A percentile compares a stretch with the other conserved stretches of the same genome.
These are phyloP conservation scores for Stigmatopora argus DNA, from an alignment of 2,113 vertebrate species.

Conservation along the genomic window DNA sequence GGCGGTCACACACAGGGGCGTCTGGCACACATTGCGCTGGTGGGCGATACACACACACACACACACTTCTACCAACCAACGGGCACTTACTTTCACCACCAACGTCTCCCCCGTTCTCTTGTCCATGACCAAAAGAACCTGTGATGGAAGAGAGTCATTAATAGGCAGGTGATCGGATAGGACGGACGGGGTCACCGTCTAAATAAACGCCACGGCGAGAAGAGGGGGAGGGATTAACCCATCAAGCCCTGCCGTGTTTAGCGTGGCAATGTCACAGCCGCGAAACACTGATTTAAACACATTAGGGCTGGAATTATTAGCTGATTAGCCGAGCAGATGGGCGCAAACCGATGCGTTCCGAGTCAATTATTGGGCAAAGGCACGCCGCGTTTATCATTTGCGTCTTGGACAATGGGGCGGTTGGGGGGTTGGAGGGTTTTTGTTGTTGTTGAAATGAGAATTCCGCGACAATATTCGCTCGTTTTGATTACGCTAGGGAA, in stretches of 20 bases:
- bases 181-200: slow-evolving; percentile 22
- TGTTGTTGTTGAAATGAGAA: background rate
- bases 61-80: slow-evolving; percentile 6
- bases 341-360: background rate
- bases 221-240: slow-evolving; percentile 13
- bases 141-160: slow-evolving; percentile 52
- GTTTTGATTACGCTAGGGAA: no score
- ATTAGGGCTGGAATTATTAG: slow-evolving; percentile 3
- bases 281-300: slow-evolving; percentile 2
- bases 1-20: slow-evolving; percentile 75
- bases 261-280: background rate
- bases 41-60: slow-evolving; percentile 28
- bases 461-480: no score
- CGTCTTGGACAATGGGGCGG: background rate
- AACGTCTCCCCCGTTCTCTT: slow-evolving; percentile 93
- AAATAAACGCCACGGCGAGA: slow-evolving; percentile 33
- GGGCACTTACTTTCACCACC: slow-evolving; percentile 87
- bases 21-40: slow-evolving; percentile 57
- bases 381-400: background rate
- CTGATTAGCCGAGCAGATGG: slow-evolving; percentile 6
- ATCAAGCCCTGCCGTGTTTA: slow-evolving; percentile 15
- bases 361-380: slow-evolving; percentile 3
- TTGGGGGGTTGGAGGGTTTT: background rate
- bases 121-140: slow-evolving; percentile 97
- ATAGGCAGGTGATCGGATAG: slow-evolving; percentile 28